phyloP scores from a whole-genome alignment of 1,140 invertebrate species.

The Chironomus striatipennis region DNA sequence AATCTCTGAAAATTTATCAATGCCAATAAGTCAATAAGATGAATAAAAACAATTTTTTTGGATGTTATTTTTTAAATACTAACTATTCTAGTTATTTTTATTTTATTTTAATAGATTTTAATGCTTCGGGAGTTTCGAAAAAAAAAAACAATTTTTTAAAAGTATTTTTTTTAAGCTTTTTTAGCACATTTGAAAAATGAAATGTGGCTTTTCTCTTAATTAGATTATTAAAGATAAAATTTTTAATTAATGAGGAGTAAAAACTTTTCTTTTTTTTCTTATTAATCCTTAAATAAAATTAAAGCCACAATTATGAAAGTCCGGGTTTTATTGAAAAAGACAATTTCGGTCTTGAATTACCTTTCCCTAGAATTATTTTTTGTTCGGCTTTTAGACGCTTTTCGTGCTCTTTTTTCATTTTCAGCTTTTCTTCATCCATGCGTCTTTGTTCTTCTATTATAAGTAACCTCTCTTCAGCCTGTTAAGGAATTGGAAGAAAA shows the following conservation, averaged over 20 bases:
- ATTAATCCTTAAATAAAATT: background rate
- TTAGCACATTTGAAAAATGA: background rate
- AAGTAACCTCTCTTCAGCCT: constrained; percentile 93
- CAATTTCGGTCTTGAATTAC: constrained; percentile 90
- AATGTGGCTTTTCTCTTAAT: constrained; percentile 3
- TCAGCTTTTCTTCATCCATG: constrained; percentile 91
- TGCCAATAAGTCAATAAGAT: too few relatives aligned
- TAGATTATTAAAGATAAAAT: background rate
- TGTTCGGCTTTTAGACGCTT: constrained; percentile 89
- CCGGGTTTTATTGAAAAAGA: constrained; percentile 80
- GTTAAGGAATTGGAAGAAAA: background rate
- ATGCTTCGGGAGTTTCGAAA: too few relatives aligned
- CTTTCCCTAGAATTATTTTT: constrained; percentile 93
- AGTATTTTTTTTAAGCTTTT: background rate
- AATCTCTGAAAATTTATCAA: too few relatives aligned
- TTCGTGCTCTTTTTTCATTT: constrained; percentile 85
- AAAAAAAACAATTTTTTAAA: too few relatives aligned
- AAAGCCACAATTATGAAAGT: constrained; percentile 47
- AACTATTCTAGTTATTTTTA: too few relatives aligned
- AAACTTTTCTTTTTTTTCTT: background rate
- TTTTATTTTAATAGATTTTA: too few relatives aligned
- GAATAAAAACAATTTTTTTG: too few relatives aligned
- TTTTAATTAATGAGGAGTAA: background rate
- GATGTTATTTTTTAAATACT: too few relatives aligned
- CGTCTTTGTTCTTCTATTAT: constrained; percentile 94